These are phyloP conservation scores for Amphimallon solstitiale DNA, from an alignment of 2,888 invertebrate genomes.

Conservation along the genomic window DNA sequence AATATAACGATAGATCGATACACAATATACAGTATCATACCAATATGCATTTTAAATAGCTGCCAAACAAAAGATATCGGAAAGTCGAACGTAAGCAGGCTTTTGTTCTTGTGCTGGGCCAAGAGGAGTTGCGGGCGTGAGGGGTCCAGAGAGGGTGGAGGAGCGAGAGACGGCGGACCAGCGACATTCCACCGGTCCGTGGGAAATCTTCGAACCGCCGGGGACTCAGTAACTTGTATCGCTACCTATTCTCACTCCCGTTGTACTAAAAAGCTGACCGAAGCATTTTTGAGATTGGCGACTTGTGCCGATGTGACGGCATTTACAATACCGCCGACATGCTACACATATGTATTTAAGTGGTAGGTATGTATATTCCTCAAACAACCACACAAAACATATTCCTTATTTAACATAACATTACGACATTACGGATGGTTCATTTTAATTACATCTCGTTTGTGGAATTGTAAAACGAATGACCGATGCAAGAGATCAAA, in stretches of 20 bases:
- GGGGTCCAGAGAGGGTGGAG: constrained; percentile 39
- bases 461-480: constrained; percentile 23
- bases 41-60: constrained; percentile 43
- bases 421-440: constrained; percentile 28
- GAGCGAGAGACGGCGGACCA: constrained; percentile 51
- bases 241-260: constrained; percentile 59
- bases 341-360: constrained; percentile 31
- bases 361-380: constrained; percentile 31
- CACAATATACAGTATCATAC: constrained; percentile 19
- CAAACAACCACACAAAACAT: constrained; percentile 33
- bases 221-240: constrained; percentile 50
- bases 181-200: constrained; percentile 60
- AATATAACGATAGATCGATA: constrained; percentile 21
- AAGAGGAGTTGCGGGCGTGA: constrained; percentile 48
- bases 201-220: constrained; percentile 54
- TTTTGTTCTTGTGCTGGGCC: constrained; percentile 57
- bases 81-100: constrained; percentile 52
- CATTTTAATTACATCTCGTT: constrained; percentile 33
- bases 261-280: constrained; percentile 56
- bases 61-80: constrained; percentile 53
- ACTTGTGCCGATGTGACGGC: constrained; percentile 45
- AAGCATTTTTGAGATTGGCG: constrained; percentile 56
- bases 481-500: neutral
- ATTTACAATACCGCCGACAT: constrained; percentile 37
- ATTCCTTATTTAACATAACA: constrained; percentile 37